Base-by-base conservation (phyloP, 2,797 vertebrate species). In the Phylloscopus collybita region DNA sequence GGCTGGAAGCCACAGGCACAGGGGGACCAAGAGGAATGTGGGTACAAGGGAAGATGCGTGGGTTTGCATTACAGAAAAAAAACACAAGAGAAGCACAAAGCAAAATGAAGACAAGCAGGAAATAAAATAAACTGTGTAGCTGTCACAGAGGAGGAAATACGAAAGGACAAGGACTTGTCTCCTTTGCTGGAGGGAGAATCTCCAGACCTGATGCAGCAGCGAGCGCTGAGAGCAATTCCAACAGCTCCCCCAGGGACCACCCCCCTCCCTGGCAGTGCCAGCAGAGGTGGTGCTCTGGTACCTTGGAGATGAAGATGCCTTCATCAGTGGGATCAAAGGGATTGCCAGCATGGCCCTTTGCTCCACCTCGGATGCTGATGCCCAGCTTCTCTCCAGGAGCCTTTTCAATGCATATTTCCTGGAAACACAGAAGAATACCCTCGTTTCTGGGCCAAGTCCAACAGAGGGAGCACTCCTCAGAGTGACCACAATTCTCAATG, bases 251-350 rank as follows among this genome's bases (percentile, higher is more conserved):
- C 27, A 6, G 56, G 42, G 23, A 74, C 20, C 30, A 15, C 18
- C 36, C 38, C 16, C 17, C 16, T 20, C 45, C 80, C 72, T 7
- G 42, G 34, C 47, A 74, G 53, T 7, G 38, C 32, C 2, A 49
- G 49, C 70, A 72, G 22, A 21, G 13, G 17, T 5, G 5, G 6
- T 9, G 64, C 10, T 7, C 17, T 62, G 87, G 54, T 95, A 99
- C 99, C 99, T 99, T 99, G 11, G 99, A 99, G 95, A 99, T 99
- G 94, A 99, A 99, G 96, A 99, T 99, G 78, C 99, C 99, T 93
- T 99, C 99, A 21, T 99, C 99, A 0, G 99, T 99, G 74, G 99
- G 96, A 88, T 99, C 99, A 1, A 99, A 98, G 0, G 99, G 99
- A 87, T 99, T 99, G 34, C 99, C 99, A 1, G 99, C 98, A 0